Percentiles rank a stretch among this genome's conserved stretches.
phyloP scores from a whole-genome alignment of 2,113 vertebrate species.

The Apistogramma diplotaenia region DNA sequence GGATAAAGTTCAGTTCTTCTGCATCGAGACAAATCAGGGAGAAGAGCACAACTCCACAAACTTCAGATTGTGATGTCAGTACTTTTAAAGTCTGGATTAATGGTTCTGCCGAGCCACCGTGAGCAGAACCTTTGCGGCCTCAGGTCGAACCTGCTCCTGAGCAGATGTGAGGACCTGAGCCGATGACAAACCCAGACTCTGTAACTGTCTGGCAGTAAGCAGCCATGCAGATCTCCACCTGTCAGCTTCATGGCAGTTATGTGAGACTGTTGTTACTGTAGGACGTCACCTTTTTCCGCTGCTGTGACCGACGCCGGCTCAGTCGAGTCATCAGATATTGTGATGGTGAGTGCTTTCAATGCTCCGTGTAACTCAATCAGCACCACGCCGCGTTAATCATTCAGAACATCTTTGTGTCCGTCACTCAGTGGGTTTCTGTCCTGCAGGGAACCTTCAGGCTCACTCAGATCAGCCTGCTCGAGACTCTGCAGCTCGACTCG shows the following conservation, averaged over 20 bases:
- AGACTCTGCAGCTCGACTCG: neutral
- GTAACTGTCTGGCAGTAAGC: neutral
- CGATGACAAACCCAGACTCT: no score
- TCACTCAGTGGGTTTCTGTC: neutral
- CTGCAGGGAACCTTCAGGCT: neutral
- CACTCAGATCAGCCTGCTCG: neutral
- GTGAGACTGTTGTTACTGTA: constrained; percentile 15
- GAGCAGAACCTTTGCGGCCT: neutral
- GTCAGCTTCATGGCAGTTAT: neutral
- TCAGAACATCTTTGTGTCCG: constrained; percentile 50
- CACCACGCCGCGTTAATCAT: constrained; percentile 68
- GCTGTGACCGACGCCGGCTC: neutral
- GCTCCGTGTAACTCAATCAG: constrained; percentile 74
- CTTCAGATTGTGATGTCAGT: no score
- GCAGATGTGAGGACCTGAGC: no score
- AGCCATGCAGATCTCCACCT: neutral
- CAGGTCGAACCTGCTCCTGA: no score
- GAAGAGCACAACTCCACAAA: no score
- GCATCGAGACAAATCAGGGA: no score
- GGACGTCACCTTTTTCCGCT: constrained; percentile 47
- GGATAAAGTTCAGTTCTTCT: no score
- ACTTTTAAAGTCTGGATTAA: no score
- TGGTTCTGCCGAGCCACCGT: no score
- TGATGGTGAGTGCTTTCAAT: constrained; percentile 29
- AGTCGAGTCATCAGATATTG: constrained; percentile 64